phyloP scores from a whole-genome alignment of 1,140 invertebrate genomes.

The Ceratina calcarata region DNA sequence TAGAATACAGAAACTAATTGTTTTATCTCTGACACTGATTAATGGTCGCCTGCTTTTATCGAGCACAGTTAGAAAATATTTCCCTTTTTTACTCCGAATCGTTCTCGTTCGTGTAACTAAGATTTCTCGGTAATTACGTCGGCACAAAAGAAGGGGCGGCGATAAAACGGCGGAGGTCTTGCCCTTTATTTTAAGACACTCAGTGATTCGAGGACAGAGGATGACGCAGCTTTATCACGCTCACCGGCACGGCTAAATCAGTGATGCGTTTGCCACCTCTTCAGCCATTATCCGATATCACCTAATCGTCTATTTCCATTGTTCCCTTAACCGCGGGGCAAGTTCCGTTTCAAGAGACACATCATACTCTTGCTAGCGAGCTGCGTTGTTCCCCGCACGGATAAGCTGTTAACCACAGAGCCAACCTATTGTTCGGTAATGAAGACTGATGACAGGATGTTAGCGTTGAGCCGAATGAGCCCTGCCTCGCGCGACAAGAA shows the following conservation, averaged over 20 bases:
- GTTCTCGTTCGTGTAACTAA: not conserved
- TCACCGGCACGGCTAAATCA: constrained; percentile 43
- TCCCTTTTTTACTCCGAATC: not conserved
- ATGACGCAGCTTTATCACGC: constrained; percentile 54
- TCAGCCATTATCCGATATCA: constrained; percentile 62
- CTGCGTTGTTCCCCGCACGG: constrained; percentile 60
- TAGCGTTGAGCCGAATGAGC: constrained; percentile 64
- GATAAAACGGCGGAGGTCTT: not conserved
- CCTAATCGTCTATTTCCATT: constrained; percentile 64
- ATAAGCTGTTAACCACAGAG: constrained; percentile 68
- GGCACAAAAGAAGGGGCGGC: not conserved
- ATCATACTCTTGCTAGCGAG: constrained; percentile 53
- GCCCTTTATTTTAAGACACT: not conserved
- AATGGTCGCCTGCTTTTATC: not conserved
- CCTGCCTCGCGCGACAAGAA: constrained; percentile 67
- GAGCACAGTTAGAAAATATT: not conserved
- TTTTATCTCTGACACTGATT: not conserved
- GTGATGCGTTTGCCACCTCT: constrained; percentile 55
- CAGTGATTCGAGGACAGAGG: not conserved
- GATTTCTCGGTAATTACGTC: not conserved
- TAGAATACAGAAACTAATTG: not conserved
- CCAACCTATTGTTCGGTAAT: constrained; percentile 70
- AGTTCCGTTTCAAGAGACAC: constrained; percentile 65
- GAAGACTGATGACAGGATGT: constrained; percentile 74
- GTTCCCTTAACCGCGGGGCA: constrained; percentile 63